Evolutionary conservation across 2,113 vertebrate species (phyloP).

Genomic region (Podilymbus podiceps): DNA sequence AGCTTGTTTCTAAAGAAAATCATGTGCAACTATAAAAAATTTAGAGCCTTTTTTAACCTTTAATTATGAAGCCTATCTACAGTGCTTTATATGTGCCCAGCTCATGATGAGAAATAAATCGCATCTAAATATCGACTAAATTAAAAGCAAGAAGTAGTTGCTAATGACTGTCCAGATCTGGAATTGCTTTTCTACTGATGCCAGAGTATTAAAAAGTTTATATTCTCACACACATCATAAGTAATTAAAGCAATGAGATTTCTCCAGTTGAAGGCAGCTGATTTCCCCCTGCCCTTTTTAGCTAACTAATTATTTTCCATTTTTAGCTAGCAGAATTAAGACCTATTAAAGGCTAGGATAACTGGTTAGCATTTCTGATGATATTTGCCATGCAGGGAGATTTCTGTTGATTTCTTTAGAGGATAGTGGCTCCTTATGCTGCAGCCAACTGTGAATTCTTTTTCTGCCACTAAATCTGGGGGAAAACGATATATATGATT

Average conservation of each 20-base stretch:
- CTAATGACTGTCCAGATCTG: background rate
- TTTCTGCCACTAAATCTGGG: background rate
- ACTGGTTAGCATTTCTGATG: background rate
- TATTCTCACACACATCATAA: background rate
- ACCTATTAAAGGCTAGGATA: background rate
- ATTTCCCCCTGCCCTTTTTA: background rate
- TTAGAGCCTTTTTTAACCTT: background rate
- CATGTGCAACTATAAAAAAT: background rate
- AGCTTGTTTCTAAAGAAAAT: background rate
- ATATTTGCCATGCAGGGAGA: background rate
- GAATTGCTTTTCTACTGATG: background rate
- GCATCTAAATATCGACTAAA: background rate
- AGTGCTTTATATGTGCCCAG: background rate
- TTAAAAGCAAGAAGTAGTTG: background rate
- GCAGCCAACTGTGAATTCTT: background rate
- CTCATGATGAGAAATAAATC: background rate
- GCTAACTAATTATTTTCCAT: conserved; percentile 26
- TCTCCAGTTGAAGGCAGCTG: background rate
- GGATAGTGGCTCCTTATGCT: background rate
- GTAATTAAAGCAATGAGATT: background rate
- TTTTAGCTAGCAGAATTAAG: background rate
- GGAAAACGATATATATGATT: background rate
- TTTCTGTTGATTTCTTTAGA: background rate
- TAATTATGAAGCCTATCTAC: background rate
- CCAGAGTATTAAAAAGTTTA: background rate